Conservation (phyloP, 2,113 vertebrate species). For the Origma solitaria region DNA sequence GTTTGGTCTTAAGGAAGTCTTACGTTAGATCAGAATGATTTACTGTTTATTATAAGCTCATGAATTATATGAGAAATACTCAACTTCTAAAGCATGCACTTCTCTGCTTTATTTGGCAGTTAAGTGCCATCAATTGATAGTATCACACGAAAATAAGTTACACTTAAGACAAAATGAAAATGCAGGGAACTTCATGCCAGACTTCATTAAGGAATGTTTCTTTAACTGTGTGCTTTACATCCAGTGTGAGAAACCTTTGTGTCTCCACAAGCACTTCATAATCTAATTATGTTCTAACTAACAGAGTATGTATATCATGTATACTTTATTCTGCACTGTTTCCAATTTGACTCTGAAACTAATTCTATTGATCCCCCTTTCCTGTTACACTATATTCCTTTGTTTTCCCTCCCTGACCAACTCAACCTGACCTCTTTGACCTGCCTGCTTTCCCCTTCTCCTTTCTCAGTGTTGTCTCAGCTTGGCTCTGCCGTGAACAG, state of each 20-base stretch:
- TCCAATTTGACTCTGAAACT: constrained; percentile 69
- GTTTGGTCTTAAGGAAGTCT: constrained; percentile 30
- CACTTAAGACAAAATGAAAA: background rate
- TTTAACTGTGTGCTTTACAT: constrained; percentile 15
- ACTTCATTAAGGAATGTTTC: constrained; percentile 33
- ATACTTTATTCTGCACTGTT: constrained; percentile 51
- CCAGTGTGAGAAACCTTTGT: background rate
- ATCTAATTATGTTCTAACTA: constrained; percentile 42
- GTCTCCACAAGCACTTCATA: constrained; percentile 27
- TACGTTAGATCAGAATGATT: background rate
- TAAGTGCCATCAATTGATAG: background rate
- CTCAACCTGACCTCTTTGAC: constrained; percentile 60
- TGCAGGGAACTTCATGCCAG: background rate
- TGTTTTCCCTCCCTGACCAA: constrained; percentile 64
- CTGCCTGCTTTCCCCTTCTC: constrained; percentile 74
- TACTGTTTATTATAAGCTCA: background rate
- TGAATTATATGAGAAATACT: background rate
- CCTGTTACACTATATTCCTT: constrained; percentile 71
- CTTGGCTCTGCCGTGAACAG: constrained; percentile 95
- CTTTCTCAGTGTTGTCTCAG: constrained; percentile 93
- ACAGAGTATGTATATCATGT: constrained; percentile 28
- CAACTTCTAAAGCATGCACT: background rate
- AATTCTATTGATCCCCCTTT: constrained; percentile 73
- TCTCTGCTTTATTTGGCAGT: background rate
- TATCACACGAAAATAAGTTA: background rate